These are phyloP conservation scores for Cathartes aura DNA, from an alignment of 2,113 vertebrate genomes.

Conservation along the genomic window DNA sequence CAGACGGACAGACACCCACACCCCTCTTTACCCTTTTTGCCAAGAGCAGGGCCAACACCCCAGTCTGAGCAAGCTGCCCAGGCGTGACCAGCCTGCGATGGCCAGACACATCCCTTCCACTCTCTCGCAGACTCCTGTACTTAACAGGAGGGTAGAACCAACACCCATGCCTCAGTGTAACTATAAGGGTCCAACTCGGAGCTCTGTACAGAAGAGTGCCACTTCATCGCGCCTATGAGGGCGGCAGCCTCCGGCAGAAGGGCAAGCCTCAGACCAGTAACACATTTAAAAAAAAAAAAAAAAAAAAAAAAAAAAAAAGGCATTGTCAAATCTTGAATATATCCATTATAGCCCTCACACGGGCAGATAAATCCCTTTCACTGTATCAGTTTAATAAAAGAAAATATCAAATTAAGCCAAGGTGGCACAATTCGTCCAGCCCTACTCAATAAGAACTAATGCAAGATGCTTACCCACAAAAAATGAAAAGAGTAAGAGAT, in stretches of 20 bases:
- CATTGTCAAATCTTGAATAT: neutral
- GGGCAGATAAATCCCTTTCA: neutral
- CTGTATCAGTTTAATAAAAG: neutral
- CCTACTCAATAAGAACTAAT: neutral
- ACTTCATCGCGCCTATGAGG: rapidly evolving
- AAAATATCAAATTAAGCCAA: neutral
- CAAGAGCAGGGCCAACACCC: neutral
- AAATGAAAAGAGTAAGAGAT: neutral
- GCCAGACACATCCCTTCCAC: neutral
- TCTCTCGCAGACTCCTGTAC: neutral
- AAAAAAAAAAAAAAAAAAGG: neutral
- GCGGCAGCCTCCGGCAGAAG: rapidly evolving
- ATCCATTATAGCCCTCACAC: neutral
- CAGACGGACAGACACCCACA: neutral
- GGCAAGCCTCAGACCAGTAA: neutral
- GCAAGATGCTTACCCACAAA: neutral
- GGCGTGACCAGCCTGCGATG: neutral
- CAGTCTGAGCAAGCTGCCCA: neutral
- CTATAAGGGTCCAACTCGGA: neutral
- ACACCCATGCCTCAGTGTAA: neutral
- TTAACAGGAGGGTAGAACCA: neutral
- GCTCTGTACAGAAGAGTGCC: neutral
- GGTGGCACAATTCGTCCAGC: neutral
- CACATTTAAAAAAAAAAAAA: neutral
- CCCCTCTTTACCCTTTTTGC: neutral